Evolutionary conservation across 2,888 invertebrate species (phyloP).

Genomic region (Agonopterix arenella): DNA sequence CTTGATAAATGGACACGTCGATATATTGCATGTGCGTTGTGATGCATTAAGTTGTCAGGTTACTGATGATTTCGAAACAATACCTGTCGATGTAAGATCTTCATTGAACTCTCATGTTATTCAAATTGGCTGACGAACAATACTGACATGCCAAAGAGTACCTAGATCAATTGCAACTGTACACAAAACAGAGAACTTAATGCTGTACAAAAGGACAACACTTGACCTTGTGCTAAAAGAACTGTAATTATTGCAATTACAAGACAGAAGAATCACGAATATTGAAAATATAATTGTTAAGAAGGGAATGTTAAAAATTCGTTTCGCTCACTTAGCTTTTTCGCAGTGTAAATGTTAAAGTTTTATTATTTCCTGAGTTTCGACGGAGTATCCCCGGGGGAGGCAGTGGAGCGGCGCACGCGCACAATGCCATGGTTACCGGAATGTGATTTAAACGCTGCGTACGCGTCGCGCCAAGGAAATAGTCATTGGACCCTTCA

Average conservation of each 20-base stretch:
- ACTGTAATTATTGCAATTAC: constrained; percentile 37
- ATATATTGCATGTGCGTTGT: constrained; percentile 20
- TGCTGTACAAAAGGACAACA: constrained; percentile 30
- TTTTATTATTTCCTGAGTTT: constrained; percentile 17
- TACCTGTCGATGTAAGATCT: constrained; percentile 18
- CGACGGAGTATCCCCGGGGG: constrained; percentile 15
- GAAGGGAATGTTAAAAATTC: constrained; percentile 1
- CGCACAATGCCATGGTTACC: constrained; percentile 39
- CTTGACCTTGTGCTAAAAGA: constrained; percentile 35
- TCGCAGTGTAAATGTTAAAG: background rate
- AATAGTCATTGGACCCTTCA: constrained; percentile 6
- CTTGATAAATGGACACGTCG: constrained; percentile 28
- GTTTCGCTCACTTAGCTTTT: background rate
- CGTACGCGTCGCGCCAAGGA: constrained; percentile 16
- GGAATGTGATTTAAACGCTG: constrained; percentile 39
- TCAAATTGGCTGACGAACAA: constrained; percentile 17
- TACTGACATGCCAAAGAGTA: constrained; percentile 1
- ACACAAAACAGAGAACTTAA: constrained; percentile 26
- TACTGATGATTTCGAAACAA: constrained; percentile 22
- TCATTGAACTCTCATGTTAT: constrained; percentile 18
- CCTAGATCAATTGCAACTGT: constrained; percentile 26
- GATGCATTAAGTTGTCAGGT: constrained; percentile 18
- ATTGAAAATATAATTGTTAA: constrained; percentile 7
- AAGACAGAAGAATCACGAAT: constrained; percentile 26
- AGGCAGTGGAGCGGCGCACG: constrained; percentile 24